phyloP scores from a whole-genome alignment of 2,888 invertebrate genomes.

The Esperia sulphurella region DNA sequence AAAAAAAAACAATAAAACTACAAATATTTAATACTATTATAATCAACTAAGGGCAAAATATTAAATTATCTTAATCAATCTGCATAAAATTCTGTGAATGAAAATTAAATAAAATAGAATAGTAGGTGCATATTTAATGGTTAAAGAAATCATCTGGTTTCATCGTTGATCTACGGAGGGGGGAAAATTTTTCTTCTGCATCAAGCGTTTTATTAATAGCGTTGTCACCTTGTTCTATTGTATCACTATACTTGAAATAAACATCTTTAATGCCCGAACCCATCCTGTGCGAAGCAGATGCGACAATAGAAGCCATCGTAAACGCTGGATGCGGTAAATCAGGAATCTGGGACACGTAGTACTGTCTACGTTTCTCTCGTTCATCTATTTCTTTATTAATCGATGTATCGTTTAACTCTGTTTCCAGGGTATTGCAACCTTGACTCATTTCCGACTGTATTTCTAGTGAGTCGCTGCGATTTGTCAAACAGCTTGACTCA shows the following conservation, averaged over 20 bases:
- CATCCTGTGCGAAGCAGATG: constrained; percentile 39
- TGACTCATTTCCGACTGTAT: not conserved
- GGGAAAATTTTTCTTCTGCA: no score
- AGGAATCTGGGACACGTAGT: constrained; percentile 37
- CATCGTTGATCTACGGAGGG: no score
- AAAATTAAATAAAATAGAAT: no score
- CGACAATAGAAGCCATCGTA: constrained; percentile 43
- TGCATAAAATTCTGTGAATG: no score
- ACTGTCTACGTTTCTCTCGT: not conserved
- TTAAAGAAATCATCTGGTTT: no score
- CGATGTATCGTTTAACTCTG: constrained; percentile 7
- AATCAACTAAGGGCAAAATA: no score
- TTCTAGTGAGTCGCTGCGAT: not conserved
- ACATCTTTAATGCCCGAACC: constrained; percentile 14
- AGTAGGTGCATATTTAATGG: no score
- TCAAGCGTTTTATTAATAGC: no score
- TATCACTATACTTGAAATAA: constrained; percentile 38
- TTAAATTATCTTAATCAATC: no score
- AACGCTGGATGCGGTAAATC: constrained; percentile 46
- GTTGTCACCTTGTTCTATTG: constrained; percentile 32
- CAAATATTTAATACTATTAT: no score
- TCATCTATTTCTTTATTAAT: no score
- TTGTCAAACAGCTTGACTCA: constrained; percentile 6
- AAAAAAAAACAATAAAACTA: no score
- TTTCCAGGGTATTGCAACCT: constrained; percentile 15